These are phyloP conservation scores for Saimiri boliviensis DNA, from an alignment of 2,113 vertebrate species.

Conservation along the genomic window DNA sequence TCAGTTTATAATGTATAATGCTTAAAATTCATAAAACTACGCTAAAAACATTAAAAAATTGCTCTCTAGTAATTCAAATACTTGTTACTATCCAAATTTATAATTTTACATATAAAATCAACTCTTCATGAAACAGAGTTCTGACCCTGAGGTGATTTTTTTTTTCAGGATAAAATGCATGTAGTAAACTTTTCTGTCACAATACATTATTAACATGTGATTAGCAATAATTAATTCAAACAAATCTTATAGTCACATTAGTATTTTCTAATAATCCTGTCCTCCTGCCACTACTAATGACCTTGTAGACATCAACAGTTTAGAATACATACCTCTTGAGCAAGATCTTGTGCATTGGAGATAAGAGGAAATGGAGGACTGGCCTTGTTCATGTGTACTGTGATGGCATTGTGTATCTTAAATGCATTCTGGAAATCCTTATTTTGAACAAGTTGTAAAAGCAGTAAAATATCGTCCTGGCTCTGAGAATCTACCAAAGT, in stretches of 20 bases:
- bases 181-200: neutral
- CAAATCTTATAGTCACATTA: neutral
- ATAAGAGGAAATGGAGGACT: conserved; percentile 92
- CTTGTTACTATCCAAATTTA: conserved; percentile 10
- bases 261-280: neutral
- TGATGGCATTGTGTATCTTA: conserved; percentile 91
- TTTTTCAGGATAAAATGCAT: conserved; percentile 29
- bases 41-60: neutral
- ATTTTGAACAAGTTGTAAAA: conserved; percentile 91
- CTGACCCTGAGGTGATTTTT: neutral
- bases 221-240: conserved; percentile 26
- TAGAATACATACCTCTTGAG: conserved; percentile 92
- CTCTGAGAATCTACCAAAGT: conserved; percentile 93
- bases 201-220: conserved; percentile 10
- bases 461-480: conserved; percentile 92
- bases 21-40: conserved; percentile 26
- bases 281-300: neutral
- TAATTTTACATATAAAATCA: conserved; percentile 22
- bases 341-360: conserved; percentile 91
- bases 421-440: conserved; percentile 94
- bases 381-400: conserved; percentile 90
- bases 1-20: conserved; percentile 23
- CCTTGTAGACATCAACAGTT: conserved; percentile 25
- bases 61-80: conserved; percentile 11
- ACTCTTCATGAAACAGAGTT: conserved; percentile 26